These are phyloP conservation scores for Latheticus oryzae DNA, from an alignment of 2,888 invertebrate genomes.

Conservation along the genomic window DNA sequence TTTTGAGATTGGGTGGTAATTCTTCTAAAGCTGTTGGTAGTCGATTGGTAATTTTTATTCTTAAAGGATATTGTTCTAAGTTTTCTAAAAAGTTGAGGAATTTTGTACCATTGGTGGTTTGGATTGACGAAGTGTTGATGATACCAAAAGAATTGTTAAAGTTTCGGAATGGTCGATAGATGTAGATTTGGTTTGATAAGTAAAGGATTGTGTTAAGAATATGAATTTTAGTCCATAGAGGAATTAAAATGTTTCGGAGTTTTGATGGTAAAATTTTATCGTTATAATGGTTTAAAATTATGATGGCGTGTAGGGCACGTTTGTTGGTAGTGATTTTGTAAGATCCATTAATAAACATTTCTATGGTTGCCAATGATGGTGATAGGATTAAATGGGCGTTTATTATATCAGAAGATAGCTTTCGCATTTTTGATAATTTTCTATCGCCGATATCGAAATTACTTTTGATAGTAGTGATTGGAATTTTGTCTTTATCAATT, in stretches of 20 bases:
- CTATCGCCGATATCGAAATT: background rate
- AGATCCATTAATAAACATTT: conserved; percentile 13
- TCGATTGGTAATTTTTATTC: conserved; percentile 17
- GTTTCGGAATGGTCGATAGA: conserved; percentile 20
- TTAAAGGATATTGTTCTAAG: conserved; percentile 18
- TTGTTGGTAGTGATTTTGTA: conserved; percentile 1
- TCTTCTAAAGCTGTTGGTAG: conserved; percentile 18
- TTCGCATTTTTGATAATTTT: background rate
- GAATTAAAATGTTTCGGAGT: too few species aligned
- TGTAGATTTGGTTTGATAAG: conserved; percentile 1
- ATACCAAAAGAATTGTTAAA: conserved; percentile 11
- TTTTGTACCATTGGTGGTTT: background rate
- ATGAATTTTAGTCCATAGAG: conserved; percentile 22
- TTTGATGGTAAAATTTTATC: too few species aligned
- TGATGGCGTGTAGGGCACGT: conserved; percentile 4
- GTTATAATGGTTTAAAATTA: conserved; percentile 7
- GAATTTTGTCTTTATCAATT: background rate
- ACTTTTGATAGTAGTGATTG: background rate
- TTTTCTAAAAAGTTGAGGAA: conserved; percentile 13
- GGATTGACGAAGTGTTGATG: conserved; percentile 9
- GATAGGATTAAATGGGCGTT: conserved; percentile 7
- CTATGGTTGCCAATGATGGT: too few species aligned
- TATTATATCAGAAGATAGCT: background rate
- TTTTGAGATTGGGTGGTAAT: conserved; percentile 19
- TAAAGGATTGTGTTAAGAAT: conserved; percentile 21